These are phyloP conservation scores for Chrysodeixis includens DNA, from an alignment of 2,888 invertebrate species.

Conservation along the genomic window DNA sequence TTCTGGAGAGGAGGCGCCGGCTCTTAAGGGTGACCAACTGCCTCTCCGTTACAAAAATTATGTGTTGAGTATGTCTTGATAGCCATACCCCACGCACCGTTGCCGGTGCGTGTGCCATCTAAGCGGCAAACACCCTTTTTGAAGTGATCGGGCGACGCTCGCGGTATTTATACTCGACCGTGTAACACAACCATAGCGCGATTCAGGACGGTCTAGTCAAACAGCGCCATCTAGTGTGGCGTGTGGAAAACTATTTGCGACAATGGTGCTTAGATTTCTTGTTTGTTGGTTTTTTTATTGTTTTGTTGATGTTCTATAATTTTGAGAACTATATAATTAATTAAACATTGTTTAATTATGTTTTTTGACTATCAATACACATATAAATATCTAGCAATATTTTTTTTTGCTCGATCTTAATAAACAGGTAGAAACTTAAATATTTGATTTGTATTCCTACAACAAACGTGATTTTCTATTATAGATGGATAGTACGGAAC, in stretches of 20 bases:
- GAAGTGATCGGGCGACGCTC: fast-evolving
- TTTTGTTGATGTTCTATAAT: background rate
- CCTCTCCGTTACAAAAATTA: conserved; percentile 92
- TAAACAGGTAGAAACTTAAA: too few species aligned
- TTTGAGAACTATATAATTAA: too few species aligned
- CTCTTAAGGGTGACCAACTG: conserved; percentile 92
- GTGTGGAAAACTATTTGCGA: conserved; percentile 9
- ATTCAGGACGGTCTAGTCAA: conserved; percentile 33
- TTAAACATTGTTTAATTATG: too few species aligned
- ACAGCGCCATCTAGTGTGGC: conserved; percentile 56
- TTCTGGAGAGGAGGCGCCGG: conserved; percentile 88
- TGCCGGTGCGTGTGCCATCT: conserved; percentile 90
- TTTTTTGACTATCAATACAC: too few species aligned
- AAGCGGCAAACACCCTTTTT: conserved; percentile 93
- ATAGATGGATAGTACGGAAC: too few species aligned
- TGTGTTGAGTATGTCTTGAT: conserved; percentile 96
- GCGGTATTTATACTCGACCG: background rate
- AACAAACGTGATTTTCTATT: too few species aligned
- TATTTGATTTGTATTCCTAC: too few species aligned
- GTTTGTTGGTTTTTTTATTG: background rate
- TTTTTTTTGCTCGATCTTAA: too few species aligned
- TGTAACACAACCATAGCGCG: conserved; percentile 52
- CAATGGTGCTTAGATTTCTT: background rate
- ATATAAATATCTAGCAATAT: too few species aligned
- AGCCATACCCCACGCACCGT: conserved; percentile 92